Percentiles rank a stretch among this genome's conserved stretches.
Conservation (phyloP, 2,113 vertebrate species). For the Anser cygnoides region DNA sequence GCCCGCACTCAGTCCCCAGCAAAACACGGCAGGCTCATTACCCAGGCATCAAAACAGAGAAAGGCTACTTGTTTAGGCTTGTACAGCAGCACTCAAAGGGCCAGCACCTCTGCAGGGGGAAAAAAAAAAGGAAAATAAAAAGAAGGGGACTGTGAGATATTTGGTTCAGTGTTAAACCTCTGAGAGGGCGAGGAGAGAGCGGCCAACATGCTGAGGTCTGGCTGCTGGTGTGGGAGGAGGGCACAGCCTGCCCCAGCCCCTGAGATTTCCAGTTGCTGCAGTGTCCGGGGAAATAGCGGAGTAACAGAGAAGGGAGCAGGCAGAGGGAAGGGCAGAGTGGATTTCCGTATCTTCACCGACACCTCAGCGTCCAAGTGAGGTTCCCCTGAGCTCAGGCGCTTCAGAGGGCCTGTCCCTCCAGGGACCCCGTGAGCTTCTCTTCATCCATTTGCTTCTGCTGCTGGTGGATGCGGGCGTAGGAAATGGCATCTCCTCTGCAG, state of each 20-base stretch:
- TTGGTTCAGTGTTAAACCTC: background rate
- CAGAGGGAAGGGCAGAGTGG: background rate
- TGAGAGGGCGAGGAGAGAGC: background rate
- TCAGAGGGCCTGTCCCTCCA: conserved; percentile 82
- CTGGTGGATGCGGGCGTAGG: conserved; percentile 91
- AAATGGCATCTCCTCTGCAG: conserved; percentile 89
- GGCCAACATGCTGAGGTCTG: background rate
- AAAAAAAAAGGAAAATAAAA: background rate
- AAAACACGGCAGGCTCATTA: background rate
- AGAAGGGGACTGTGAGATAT: background rate
- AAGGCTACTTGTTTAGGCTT: background rate
- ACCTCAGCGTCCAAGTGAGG: background rate
- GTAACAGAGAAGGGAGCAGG: background rate
- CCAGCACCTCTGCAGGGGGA: background rate
- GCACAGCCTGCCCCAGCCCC: conserved; percentile 33
- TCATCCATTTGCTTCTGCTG: conserved; percentile 90
- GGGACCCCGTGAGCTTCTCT: conserved; percentile 79
- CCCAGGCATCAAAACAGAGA: background rate
- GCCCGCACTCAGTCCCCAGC: background rate
- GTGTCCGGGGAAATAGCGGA: background rate
- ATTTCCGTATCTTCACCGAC: background rate
- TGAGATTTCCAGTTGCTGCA: conserved; percentile 25
- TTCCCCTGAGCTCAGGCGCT: accelerated
- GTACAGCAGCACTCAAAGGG: background rate
- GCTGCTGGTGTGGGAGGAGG: conserved; percentile 32